Conservation (phyloP, 2,797 vertebrate species). For the Australoheros facetus region DNA sequence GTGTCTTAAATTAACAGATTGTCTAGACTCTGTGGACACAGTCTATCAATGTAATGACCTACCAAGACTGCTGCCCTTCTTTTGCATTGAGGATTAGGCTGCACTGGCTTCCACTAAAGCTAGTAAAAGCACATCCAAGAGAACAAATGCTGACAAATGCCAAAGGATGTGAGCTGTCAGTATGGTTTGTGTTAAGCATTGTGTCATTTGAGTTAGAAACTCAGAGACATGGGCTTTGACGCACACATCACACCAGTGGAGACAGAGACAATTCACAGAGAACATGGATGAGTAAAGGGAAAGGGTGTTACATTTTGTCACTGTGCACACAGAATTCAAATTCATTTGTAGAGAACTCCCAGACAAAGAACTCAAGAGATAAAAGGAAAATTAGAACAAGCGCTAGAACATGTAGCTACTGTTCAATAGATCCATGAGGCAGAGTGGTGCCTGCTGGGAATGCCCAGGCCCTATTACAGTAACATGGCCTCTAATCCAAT, state of each 20-base stretch:
- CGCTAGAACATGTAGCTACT: conserved; percentile 62
- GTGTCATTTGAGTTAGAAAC: not conserved
- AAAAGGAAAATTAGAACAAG: conserved; percentile 55
- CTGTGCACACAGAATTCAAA: conserved; percentile 14
- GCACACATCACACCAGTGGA: conserved; percentile 5
- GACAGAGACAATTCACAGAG: not conserved
- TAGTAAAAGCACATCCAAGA: not conserved
- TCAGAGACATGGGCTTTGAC: not conserved
- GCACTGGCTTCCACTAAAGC: not conserved
- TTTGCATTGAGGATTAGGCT: not conserved
- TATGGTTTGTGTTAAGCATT: not conserved
- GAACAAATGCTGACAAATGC: conserved; percentile 14
- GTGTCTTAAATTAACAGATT: not conserved
- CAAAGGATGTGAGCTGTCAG: conserved; percentile 1
- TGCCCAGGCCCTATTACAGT: conserved; percentile 66
- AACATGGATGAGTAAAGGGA: not conserved
- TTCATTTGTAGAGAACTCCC: conserved; percentile 39
- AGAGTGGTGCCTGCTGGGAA: conserved; percentile 67
- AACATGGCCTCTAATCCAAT: conserved; percentile 72
- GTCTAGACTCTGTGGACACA: not conserved
- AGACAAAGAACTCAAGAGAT: conserved; percentile 47
- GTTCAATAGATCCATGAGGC: conserved; percentile 71
- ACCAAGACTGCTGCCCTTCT: not conserved
- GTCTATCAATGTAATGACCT: not conserved
- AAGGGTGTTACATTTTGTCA: conserved; percentile 16